Percentiles rank a stretch among this genome's conserved stretches.
phyloP scores from a whole-genome alignment of 2,888 invertebrate species.

The Diadromus collaris region DNA sequence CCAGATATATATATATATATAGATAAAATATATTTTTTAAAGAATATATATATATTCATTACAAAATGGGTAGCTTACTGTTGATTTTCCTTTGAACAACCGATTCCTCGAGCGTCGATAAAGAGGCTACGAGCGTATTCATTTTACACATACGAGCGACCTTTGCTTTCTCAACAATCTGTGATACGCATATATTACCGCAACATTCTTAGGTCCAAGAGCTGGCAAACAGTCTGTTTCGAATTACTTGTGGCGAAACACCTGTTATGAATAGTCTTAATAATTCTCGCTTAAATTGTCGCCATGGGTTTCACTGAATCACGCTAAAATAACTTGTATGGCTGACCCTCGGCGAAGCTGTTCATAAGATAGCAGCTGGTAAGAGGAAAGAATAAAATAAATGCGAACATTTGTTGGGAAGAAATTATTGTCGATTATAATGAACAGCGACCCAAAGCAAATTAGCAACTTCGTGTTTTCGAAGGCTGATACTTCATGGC shows the following conservation, averaged over 20 bases:
- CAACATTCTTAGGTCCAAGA: conserved; percentile 4
- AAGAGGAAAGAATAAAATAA: background rate
- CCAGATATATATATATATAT: too few relatives aligned
- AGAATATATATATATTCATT: background rate
- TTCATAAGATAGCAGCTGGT: background rate
- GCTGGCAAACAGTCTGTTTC: background rate
- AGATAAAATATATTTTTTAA: too few relatives aligned
- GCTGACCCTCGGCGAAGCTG: background rate
- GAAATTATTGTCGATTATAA: background rate
- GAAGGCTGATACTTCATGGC: background rate
- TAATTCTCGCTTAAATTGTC: background rate
- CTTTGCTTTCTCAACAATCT: background rate
- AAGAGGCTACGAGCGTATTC: background rate
- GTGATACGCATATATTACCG: background rate
- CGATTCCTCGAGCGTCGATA: background rate
- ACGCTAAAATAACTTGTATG: background rate
- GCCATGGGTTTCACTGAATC: conserved; percentile 9
- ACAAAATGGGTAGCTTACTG: background rate
- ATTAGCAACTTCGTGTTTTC: background rate
- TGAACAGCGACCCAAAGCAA: background rate
- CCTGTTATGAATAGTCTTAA: background rate
- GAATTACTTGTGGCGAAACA: conserved; percentile 7
- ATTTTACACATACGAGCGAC: background rate
- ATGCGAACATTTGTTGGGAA: background rate
- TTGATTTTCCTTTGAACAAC: background rate